Evolutionary conservation across 30 jellyfish, hydroid and myxozoan genomes (phyloP).

Genomic region (Pseudorhiza aurosa): DNA sequence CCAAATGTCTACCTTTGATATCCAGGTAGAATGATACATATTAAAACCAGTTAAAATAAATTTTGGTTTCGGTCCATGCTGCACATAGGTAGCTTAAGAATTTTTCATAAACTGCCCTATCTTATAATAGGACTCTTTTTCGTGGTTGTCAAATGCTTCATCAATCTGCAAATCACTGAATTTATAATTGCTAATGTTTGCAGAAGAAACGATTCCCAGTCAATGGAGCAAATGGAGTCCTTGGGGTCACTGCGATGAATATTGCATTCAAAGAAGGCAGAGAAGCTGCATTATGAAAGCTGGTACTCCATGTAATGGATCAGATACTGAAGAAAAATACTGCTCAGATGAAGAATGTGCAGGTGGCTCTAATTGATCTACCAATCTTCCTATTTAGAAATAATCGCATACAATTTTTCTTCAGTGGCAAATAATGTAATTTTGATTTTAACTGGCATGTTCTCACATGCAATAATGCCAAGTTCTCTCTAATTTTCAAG

Average conservation of each 20-base stretch:
- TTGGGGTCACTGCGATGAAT: constrained; percentile 12
- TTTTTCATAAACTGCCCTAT: too few relatives aligned
- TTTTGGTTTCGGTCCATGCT: too few relatives aligned
- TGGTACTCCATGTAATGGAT: neutral
- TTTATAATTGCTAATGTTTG: too few relatives aligned
- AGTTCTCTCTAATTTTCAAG: neutral
- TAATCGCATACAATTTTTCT: too few relatives aligned
- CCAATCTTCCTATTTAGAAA: too few relatives aligned
- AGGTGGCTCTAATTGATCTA: neutral
- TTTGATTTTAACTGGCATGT: neutral
- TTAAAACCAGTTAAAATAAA: too few relatives aligned
- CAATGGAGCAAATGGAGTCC: constrained; percentile 9
- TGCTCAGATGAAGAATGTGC: constrained; percentile 7
- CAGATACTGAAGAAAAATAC: constrained; percentile 13
- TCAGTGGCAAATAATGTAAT: neutral
- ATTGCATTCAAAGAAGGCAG: constrained; percentile 10
- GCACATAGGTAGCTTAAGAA: neutral
- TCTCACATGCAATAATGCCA: neutral
- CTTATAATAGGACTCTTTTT: too few relatives aligned
- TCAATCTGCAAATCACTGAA: too few relatives aligned
- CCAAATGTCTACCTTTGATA: too few relatives aligned
- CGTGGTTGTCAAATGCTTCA: too few relatives aligned
- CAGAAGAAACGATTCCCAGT: neutral
- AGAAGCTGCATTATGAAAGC: neutral
- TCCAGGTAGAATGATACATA: too few relatives aligned